Conservation (phyloP, 2,888 invertebrate genomes). For the Blomia tropicalis region DNA sequence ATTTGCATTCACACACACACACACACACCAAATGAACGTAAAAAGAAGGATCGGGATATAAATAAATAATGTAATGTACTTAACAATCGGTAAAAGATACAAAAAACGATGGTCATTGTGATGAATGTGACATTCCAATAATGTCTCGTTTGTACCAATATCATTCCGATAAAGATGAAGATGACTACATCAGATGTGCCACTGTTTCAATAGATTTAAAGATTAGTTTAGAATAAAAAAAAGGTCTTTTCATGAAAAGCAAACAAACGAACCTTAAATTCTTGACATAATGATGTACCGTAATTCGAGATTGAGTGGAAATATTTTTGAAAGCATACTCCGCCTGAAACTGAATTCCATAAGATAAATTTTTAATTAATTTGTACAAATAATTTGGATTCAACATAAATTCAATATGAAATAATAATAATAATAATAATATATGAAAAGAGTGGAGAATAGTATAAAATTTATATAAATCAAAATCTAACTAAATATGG, state of each 20-base stretch:
- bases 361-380: no score
- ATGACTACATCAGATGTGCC: slow-evolving; percentile 43
- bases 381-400: no score
- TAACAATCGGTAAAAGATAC: slow-evolving; percentile 38
- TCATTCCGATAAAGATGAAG: slow-evolving; percentile 44
- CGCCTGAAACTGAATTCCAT: slow-evolving; percentile 38
- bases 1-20: no score
- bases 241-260: neutral
- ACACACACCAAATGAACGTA: no score
- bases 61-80: no score
- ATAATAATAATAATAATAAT: no score
- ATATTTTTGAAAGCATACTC: slow-evolving; percentile 44
- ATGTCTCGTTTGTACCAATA: slow-evolving; percentile 38
- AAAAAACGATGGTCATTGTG: slow-evolving; percentile 38
- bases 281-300: slow-evolving; percentile 43
- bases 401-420: no score
- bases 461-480: neutral
- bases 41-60: no score
- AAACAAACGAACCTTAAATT: slow-evolving; percentile 40
- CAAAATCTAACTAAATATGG: no score
- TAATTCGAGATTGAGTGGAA: slow-evolving; percentile 41
- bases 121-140: slow-evolving; percentile 40
- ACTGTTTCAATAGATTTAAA: no score
- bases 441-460: no score
- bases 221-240: neutral